A percentile compares a stretch with the other conserved stretches of the same genome.
phyloP scores from a whole-genome alignment of 2,113 vertebrate species.

The Austrofundulus limnaeus region DNA sequence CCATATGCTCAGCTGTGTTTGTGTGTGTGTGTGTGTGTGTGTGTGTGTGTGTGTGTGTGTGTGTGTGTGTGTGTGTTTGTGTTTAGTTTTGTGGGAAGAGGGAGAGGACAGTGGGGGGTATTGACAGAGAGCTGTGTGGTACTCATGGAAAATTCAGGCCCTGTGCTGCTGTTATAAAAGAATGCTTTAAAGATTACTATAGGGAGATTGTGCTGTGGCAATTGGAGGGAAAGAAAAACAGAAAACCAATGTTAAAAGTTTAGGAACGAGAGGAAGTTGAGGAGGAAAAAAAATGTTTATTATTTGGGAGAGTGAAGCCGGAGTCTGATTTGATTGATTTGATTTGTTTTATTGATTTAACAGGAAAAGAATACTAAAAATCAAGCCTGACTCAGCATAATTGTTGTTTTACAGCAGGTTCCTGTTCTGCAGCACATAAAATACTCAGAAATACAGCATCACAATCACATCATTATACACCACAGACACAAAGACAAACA shows the following conservation, averaged over 20 bases:
- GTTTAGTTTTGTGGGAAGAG: slow-evolving; percentile 12
- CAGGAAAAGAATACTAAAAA: too few relatives aligned
- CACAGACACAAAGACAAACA: too few relatives aligned
- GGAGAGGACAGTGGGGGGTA: slow-evolving; percentile 41
- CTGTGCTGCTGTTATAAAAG: slow-evolving; percentile 44
- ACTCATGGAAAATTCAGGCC: slow-evolving; percentile 65
- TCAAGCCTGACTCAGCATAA: too few relatives aligned
- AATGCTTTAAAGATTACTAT: slow-evolving; percentile 35
- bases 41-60: slow-evolving; percentile 17
- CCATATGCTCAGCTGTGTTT: slow-evolving; percentile 5
- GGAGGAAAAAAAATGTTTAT: background rate
- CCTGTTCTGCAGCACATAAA: too few relatives aligned
- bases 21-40: background rate
- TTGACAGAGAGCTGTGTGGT: slow-evolving; percentile 46
- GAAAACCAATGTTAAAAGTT: slow-evolving; percentile 22
- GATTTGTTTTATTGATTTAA: too few relatives aligned
- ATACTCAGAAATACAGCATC: too few relatives aligned
- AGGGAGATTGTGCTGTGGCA: slow-evolving; percentile 34
- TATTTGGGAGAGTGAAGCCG: too few relatives aligned
- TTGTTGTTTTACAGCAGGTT: too few relatives aligned
- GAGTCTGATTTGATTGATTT: too few relatives aligned
- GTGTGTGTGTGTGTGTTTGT: slow-evolving; percentile 4
- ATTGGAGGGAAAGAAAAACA: slow-evolving; percentile 11
- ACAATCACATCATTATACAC: too few relatives aligned
- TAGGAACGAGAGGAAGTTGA: background rate